Percentiles rank a stretch among this genome's conserved stretches.
Conservation (phyloP, 2,888 invertebrate species). For the Caenorhabditis becei region DNA sequence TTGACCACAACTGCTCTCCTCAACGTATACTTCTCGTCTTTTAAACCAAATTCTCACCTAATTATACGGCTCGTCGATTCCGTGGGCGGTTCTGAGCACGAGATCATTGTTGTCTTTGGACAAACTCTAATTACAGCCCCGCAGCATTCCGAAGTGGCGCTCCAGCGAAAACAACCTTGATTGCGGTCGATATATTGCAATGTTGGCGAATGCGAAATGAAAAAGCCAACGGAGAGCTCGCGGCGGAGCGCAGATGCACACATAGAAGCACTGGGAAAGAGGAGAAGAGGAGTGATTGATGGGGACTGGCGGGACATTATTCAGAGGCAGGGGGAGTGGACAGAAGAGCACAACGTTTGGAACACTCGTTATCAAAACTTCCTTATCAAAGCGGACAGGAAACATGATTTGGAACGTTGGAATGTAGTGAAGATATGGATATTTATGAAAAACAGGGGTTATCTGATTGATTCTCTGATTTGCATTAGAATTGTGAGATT, state of each 20-base stretch:
- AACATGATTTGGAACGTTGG: too few species aligned
- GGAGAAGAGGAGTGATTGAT: not conserved
- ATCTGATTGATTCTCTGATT: too few species aligned
- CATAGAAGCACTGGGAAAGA: not conserved
- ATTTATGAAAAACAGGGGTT: too few species aligned
- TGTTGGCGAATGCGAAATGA: not conserved
- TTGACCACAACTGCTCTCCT: not conserved
- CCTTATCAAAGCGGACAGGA: too few species aligned
- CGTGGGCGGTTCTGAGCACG: conserved; percentile 36
- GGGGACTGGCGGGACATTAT: not conserved
- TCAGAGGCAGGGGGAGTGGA: not conserved
- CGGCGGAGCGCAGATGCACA: conserved; percentile 47
- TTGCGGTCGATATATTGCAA: conserved; percentile 18
- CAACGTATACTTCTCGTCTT: not conserved
- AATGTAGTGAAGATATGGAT: too few species aligned
- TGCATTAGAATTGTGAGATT: too few species aligned
- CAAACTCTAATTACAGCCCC: conserved; percentile 33
- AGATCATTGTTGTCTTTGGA: conserved; percentile 45
- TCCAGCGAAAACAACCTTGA: not conserved
- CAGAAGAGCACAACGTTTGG: too few species aligned
- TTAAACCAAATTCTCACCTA: conserved; percentile 21
- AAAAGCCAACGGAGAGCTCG: conserved; percentile 10
- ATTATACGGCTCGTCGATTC: conserved; percentile 37
- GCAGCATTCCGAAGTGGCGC: conserved; percentile 2
- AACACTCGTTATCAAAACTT: too few species aligned